Percentiles rank a stretch among this genome's conserved stretches.
Conservation (phyloP, 2,888 invertebrate genomes). For the Altica lythri region DNA sequence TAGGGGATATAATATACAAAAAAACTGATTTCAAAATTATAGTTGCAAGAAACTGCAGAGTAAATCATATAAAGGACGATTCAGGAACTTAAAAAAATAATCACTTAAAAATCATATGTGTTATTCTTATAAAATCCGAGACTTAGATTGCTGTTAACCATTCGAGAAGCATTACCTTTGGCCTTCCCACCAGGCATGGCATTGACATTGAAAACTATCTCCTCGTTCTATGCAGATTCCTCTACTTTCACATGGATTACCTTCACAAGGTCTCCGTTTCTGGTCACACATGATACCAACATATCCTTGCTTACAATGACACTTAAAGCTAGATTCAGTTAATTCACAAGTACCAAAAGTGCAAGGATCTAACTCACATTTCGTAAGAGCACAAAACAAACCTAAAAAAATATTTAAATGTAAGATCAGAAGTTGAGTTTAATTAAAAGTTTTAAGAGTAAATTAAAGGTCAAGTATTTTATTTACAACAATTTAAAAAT, state of each 20-base stretch:
- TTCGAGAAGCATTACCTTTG: slow-evolving; percentile 21
- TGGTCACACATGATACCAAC: slow-evolving; percentile 71
- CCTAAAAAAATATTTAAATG: slow-evolving; percentile 59
- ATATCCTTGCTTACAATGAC: slow-evolving; percentile 72
- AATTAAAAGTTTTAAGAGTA: too few relatives aligned
- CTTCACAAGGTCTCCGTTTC: slow-evolving; percentile 71
- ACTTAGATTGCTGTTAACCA: neutral
- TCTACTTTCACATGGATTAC: slow-evolving; percentile 74
- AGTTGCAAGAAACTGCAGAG: too few relatives aligned
- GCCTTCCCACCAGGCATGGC: slow-evolving; percentile 71
- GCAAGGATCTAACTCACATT: slow-evolving; percentile 76
- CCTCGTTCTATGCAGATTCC: slow-evolving; percentile 74
- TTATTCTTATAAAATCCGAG: too few relatives aligned
- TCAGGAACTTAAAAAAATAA: too few relatives aligned
- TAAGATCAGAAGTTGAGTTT: too few relatives aligned
- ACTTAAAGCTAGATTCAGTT: slow-evolving; percentile 60
- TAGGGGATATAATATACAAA: too few relatives aligned
- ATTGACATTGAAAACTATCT: slow-evolving; percentile 69
- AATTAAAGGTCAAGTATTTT: too few relatives aligned
- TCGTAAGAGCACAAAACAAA: slow-evolving; percentile 74
- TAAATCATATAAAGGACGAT: too few relatives aligned
- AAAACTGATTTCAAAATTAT: too few relatives aligned
- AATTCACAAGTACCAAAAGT: slow-evolving; percentile 68
- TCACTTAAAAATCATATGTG: too few relatives aligned
- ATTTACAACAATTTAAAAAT: too few relatives aligned